Conservation (phyloP, 2,113 vertebrate genomes). For the Rhombomys opimus region DNA sequence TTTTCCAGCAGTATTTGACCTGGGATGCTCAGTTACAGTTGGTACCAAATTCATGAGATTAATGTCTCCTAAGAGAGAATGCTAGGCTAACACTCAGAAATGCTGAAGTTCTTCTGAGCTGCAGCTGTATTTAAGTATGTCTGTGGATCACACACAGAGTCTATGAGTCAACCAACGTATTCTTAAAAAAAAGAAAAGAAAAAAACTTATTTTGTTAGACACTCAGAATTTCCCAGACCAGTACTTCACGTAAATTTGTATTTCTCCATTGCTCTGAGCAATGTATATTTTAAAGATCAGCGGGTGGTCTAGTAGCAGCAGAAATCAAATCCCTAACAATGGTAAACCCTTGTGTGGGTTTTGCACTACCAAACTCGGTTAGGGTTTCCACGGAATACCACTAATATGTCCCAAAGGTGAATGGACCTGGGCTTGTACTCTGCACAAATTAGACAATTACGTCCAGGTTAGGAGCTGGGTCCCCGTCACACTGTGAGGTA, state of each 20-base stretch:
- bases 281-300: not conserved
- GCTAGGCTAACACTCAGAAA: not conserved
- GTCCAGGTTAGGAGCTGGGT: not conserved
- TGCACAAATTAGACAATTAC: not conserved
- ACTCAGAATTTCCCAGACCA: not conserved
- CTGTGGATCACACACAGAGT: not conserved
- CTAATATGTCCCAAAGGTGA: not conserved
- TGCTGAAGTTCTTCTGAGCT: not conserved
- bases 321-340: not conserved
- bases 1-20: not conserved
- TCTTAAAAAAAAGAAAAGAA: not conserved
- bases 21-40: not conserved
- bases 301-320: accelerated
- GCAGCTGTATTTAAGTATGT: accelerated
- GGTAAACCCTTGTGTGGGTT: not conserved
- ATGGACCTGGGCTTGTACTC: accelerated
- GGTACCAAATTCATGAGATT: not conserved
- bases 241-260: not conserved
- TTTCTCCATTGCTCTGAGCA: not conserved
- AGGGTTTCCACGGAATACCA: accelerated
- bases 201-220: not conserved
- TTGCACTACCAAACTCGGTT: not conserved
- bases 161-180: not conserved
- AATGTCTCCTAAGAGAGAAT: not conserved
- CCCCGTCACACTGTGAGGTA: not conserved